Evolutionary conservation across 1,140 invertebrate genomes (phyloP), one percentile per base, ranked within the genome.

Genomic region (Himalopsyche phryganea): DNA sequence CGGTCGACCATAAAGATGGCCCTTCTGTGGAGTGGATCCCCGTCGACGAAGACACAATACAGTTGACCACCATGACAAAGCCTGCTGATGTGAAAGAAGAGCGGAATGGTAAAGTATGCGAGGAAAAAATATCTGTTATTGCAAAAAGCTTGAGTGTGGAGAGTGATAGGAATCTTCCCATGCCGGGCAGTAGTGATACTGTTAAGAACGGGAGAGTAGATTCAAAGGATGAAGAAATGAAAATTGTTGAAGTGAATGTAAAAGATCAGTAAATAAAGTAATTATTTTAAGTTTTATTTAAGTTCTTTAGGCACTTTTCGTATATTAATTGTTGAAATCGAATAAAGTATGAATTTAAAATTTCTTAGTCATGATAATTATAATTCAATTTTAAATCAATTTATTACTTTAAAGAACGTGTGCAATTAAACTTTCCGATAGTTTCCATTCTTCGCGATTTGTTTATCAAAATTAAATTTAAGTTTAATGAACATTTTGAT

Each of bases 1-100:
- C 75, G 75, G 74, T 73, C 74, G 74, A 77, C 68, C 9, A 46
- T 0, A 70, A 67, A 62, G 71, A 78, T 50, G 74, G 73, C 55
- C 19, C 54, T 2, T 49, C 45, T 11, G 58, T 35, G n/a, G 61
- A 64, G 48, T 64, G 58, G 52, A 64, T 64, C 15, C 23, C 49
- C 1, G 36, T 63, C 7, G 54, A 59, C 4, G 48, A 63, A 1
- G 1, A n/a, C 18, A 32, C 44, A 51, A 55, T 2, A 32, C 32
- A 6, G 48, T 50, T 17, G 23, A 48, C 19, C 14, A 46, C 14
- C 18, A 35, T 23, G 14, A 14, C 50, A 19, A 19, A 51, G n/a
- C 17, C 40, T 20, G 50, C 40, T n/a, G 41, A 40, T 10, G 14
- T 20, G 10, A 15, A 50, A 50, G 33, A 19, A 10, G 5, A 35